Conservation (phyloP, 2,113 vertebrate species). For the Takifugu bimaculatus region DNA sequence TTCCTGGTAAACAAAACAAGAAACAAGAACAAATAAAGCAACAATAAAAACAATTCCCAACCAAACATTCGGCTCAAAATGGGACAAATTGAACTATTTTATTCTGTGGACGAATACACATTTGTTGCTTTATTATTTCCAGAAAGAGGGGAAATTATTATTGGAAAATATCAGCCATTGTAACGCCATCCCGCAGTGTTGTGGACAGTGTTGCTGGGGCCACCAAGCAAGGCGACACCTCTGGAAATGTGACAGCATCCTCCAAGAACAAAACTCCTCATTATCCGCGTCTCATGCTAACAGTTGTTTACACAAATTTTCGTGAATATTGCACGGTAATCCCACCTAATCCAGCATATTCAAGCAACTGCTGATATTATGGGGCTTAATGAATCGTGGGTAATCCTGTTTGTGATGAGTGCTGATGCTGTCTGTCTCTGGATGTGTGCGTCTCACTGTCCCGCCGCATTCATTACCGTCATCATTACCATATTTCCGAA, state of each 20-base stretch:
- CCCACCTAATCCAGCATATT: slow-evolving; percentile 53
- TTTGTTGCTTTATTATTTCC: no score
- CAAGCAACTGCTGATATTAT: slow-evolving; percentile 28
- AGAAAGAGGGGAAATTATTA: no score
- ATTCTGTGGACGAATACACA: no score
- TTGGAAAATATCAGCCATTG: no score
- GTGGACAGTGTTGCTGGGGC: no score
- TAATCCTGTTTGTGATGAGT: slow-evolving; percentile 68
- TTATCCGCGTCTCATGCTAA: slow-evolving; percentile 5
- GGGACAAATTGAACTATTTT: no score
- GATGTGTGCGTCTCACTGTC: slow-evolving; percentile 55
- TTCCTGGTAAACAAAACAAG: no score
- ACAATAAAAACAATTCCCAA: no score
- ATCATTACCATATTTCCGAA: slow-evolving; percentile 70
- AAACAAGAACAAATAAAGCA: no score
- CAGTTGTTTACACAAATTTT: slow-evolving; percentile 29
- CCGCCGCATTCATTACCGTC: slow-evolving; percentile 58
- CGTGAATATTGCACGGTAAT: slow-evolving; percentile 63
- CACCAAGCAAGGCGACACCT: no score
- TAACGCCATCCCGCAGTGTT: no score
- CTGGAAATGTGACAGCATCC: not conserved
- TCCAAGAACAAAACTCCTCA: not conserved
- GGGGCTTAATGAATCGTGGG: slow-evolving; percentile 41
- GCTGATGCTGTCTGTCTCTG: slow-evolving; percentile 44
- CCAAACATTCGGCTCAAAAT: no score